Base-by-base conservation (phyloP, 2,797 vertebrate genomes). In the Premnoplex brunnescens region DNA sequence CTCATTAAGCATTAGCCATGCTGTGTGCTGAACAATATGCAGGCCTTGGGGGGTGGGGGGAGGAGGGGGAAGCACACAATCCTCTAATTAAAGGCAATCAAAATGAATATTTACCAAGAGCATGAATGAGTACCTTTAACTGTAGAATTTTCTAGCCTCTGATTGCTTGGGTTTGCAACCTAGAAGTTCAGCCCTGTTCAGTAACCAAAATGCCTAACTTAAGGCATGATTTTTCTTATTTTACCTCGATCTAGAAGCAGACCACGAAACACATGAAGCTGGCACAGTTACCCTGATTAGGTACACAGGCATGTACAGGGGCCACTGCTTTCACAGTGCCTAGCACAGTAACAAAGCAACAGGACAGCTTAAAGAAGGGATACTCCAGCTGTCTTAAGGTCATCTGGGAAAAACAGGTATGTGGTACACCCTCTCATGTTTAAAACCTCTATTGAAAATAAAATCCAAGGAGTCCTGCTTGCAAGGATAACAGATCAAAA, bases 1-100 rank as follows among this genome's bases (percentile, higher is more conserved):
- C 94, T 93, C 95, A 94, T 96, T 93, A 96, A 82, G 80, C 63
- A 92, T 78, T 91, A 95, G 59, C 92, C 85, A 76, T 79, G 85
- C 92, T 88, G 91, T 56, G 85, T 13, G 6, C 66, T 73, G 92
- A 95, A 94, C 2, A 32, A 93, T 30, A 74, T 28, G 9, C 39
- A 86, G 87, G 55, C 55, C 76, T 91, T 74, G 51, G 59, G 72
- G 72, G 89, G 36, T n/a, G 34, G 52, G 21, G 51, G 44, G 9
- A 41, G 22, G 9, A 27, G 64, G 32, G 56, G 23, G 16, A 81
- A 91, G 46, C 64, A 79, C 1, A 2, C 37, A 81, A 49, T 71
- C 88, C 74, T 91, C 85, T 91, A 89, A 96, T 92, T 94, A 92
- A 90, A 91, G 66, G 59, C 77, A 91, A 95, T 96, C 88, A 90